phyloP scores from a whole-genome alignment of 1,140 invertebrate species.

The Pteromalus puparum region DNA sequence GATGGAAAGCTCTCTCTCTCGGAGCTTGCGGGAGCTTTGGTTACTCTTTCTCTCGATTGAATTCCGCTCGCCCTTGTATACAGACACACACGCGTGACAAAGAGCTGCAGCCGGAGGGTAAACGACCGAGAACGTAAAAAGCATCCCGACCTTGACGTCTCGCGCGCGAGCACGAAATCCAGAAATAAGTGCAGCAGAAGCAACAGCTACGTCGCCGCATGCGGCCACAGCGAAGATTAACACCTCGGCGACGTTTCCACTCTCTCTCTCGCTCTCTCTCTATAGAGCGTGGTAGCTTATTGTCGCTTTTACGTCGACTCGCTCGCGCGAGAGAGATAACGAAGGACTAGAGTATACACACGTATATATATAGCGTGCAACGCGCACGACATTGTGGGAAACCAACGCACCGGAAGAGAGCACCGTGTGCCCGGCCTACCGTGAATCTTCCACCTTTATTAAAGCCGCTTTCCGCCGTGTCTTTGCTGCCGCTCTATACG shows the following conservation, averaged over 20 bases:
- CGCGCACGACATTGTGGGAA: constrained; percentile 61
- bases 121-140: not conserved
- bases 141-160: not conserved
- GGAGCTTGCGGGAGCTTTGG: not conserved
- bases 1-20: constrained; percentile 18
- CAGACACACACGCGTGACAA: constrained; percentile 32
- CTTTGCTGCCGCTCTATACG: constrained; percentile 52
- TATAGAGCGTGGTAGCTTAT: not conserved
- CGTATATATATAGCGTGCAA: not conserved
- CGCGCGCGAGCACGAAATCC: not conserved
- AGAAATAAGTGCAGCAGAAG: constrained; percentile 16
- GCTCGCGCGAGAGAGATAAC: constrained; percentile 48
- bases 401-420: constrained; percentile 64
- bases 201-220: too few species aligned
- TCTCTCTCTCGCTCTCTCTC: constrained; percentile 48
- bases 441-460: constrained; percentile 64
- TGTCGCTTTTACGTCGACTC: constrained; percentile 42
- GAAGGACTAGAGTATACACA: not conserved
- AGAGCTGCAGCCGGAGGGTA: not conserved
- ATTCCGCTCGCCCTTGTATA: too few species aligned
- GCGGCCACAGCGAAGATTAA: constrained; percentile 35
- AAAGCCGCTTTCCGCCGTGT: constrained; percentile 53
- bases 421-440: constrained; percentile 62
- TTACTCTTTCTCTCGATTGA: not conserved
- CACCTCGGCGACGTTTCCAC: not conserved